phyloP scores from a whole-genome alignment of 1,140 invertebrate genomes.

The Leptonema lineaticorne region DNA sequence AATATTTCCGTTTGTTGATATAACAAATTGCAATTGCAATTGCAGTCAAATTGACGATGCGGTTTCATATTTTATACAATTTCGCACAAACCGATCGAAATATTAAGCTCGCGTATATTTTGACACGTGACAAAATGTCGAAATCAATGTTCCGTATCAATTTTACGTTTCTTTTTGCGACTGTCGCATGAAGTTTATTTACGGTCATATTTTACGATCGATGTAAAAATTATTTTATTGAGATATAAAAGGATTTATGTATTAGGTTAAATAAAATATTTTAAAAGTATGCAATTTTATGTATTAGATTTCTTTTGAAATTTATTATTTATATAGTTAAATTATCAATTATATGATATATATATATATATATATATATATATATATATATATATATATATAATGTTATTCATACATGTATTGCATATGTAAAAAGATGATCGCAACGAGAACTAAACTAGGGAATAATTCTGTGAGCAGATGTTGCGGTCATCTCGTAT shows the following conservation, averaged over 20 bases:
- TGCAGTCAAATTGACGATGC: too few relatives aligned
- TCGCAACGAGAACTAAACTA: neutral
- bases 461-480: neutral
- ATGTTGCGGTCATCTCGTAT: neutral
- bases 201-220: too few relatives aligned
- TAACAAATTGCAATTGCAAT: too few relatives aligned
- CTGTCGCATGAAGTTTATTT: too few relatives aligned
- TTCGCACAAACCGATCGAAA: conserved; percentile 1
- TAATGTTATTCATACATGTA: neutral
- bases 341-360: neutral
- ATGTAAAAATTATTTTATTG: too few relatives aligned
- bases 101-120: neutral
- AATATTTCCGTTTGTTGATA: too few relatives aligned
- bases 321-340: too few relatives aligned
- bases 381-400: neutral
- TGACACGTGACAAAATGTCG: neutral
- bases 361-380: neutral
- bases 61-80: too few relatives aligned
- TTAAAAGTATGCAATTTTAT: too few relatives aligned
- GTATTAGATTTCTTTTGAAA: neutral
- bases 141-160: neutral
- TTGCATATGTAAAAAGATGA: neutral
- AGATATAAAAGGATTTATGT: too few relatives aligned
- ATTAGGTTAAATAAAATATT: too few relatives aligned
- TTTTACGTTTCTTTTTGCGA: too few relatives aligned